phyloP scores from a whole-genome alignment of 2,113 vertebrate genomes.

The Heliornis fulica region DNA sequence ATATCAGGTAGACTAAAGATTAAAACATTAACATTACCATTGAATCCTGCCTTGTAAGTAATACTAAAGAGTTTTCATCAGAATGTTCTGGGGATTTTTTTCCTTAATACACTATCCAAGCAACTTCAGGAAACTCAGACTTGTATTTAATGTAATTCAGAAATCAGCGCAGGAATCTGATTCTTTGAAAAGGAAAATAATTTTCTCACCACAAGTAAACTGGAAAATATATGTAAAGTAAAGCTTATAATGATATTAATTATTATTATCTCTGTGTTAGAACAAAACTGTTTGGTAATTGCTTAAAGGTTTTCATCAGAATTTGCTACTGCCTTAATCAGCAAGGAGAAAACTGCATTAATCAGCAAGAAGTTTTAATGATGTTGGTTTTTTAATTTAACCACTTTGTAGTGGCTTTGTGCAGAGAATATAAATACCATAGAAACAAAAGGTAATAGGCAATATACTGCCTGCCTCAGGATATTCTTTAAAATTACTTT shows the following conservation, averaged over 20 bases:
- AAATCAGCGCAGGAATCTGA: not conserved
- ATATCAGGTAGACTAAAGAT: not conserved
- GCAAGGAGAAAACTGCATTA: not conserved
- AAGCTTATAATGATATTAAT: not conserved
- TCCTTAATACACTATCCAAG: not conserved
- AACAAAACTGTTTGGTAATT: not conserved
- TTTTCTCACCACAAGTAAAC: not conserved
- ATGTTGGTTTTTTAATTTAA: not conserved
- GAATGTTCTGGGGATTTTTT: not conserved
- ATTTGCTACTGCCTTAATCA: not conserved
- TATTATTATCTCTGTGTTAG: not conserved
- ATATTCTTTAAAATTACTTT: not conserved
- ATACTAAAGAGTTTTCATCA: not conserved
- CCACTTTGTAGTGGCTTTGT: not conserved
- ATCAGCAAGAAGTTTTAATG: not conserved
- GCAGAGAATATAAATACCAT: not conserved
- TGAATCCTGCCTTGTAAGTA: not conserved
- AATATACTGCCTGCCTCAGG: not conserved
- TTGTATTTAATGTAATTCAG: not conserved
- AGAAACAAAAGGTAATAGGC: not conserved
- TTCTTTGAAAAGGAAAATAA: not conserved
- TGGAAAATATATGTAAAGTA: not conserved
- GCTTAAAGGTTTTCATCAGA: not conserved
- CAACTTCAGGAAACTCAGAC: not conserved
- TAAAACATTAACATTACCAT: not conserved